These are phyloP conservation scores for Drosophila varians DNA, from an alignment of 1,140 invertebrate genomes.

Conservation along the genomic window DNA sequence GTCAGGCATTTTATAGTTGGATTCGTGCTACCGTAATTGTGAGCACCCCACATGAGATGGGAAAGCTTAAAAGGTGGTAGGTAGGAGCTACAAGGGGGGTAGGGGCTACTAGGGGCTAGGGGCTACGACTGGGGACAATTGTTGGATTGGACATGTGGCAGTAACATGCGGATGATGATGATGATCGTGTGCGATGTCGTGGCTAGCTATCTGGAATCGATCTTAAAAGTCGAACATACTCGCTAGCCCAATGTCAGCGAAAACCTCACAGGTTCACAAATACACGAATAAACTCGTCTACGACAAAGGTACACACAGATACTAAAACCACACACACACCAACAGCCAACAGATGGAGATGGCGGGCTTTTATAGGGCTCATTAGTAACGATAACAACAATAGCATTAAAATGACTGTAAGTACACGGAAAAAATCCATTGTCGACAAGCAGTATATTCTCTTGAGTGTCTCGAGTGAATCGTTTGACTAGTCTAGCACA, in stretches of 20 bases:
- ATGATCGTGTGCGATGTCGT: constrained; percentile 42
- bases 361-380: constrained; percentile 53
- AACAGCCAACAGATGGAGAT: constrained; percentile 4
- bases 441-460: neutral
- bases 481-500: no score
- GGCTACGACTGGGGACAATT: constrained; percentile 56
- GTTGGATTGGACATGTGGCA: constrained; percentile 24
- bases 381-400: constrained; percentile 72
- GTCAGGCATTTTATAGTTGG: constrained; percentile 41
- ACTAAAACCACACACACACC: constrained; percentile 2
- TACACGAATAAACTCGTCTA: neutral
- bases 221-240: constrained; percentile 62
- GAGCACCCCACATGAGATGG: constrained; percentile 22
- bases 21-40: constrained; percentile 65
- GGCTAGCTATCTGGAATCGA: constrained; percentile 69
- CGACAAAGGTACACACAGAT: neutral
- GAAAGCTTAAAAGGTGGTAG: neutral
- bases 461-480: no score
- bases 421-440: constrained; percentile 22
- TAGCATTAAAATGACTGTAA: constrained; percentile 57
- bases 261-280: constrained; percentile 3
- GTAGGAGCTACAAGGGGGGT: neutral
- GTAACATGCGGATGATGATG: constrained; percentile 14
- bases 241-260: constrained; percentile 46
- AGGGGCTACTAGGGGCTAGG: neutral